phyloP scores from a whole-genome alignment of 2,113 vertebrate genomes.

The Edolisoma coerulescens region DNA sequence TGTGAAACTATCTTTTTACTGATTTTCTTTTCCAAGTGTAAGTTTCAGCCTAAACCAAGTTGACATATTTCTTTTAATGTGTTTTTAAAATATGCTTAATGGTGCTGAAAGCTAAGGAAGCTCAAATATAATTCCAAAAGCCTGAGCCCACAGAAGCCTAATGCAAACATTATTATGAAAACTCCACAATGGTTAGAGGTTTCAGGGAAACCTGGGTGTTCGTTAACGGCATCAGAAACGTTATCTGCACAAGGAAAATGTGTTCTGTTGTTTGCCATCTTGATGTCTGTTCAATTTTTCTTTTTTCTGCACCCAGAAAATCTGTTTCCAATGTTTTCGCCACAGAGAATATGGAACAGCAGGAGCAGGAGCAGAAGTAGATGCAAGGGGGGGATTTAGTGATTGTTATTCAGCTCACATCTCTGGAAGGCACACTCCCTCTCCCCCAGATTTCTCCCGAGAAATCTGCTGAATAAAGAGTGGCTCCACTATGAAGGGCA shows the following conservation, averaged over 20 bases:
- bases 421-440: conserved; percentile 19
- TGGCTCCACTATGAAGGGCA: not conserved
- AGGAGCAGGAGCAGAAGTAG: conserved; percentile 17
- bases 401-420: conserved; percentile 65
- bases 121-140: conserved; percentile 17
- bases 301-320: conserved; percentile 48
- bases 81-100: conserved; percentile 41
- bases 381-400: not conserved
- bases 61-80: conserved; percentile 11
- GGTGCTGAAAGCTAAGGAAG: conserved; percentile 48
- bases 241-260: not conserved
- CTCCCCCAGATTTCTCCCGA: conserved; percentile 56
- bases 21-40: not conserved
- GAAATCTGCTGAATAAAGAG: conserved; percentile 58
- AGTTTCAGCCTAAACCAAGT: not conserved
- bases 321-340: conserved; percentile 63
- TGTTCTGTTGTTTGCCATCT: conserved; percentile 1
- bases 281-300: not conserved
- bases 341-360: conserved; percentile 42
- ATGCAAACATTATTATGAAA: conserved; percentile 41
- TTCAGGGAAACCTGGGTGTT: conserved; percentile 13
- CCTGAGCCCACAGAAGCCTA: conserved; percentile 48
- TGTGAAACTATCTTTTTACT: not conserved
- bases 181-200: not conserved
- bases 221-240: not conserved